A percentile compares a stretch with the other conserved stretches of the same genome.
phyloP scores from a whole-genome alignment of 2,888 invertebrate genomes.

The Abscondita cerata region DNA sequence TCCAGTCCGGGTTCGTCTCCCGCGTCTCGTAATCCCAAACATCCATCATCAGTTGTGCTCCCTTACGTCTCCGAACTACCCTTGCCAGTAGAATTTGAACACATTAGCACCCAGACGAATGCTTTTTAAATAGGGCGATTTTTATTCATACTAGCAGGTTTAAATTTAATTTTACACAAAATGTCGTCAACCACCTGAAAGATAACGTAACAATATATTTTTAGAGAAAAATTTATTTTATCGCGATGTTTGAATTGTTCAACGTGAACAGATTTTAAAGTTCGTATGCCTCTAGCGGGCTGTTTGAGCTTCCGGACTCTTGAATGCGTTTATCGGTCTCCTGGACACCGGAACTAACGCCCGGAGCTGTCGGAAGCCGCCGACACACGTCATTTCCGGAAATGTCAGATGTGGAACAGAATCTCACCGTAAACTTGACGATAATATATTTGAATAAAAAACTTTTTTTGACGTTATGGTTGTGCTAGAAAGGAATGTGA shows the following conservation, averaged over 20 bases:
- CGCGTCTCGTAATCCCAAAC: constrained; percentile 46
- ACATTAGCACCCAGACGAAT: constrained; percentile 35
- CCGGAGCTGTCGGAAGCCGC: constrained; percentile 59
- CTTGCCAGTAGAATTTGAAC: constrained; percentile 29
- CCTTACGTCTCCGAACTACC: constrained; percentile 27
- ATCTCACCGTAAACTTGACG: constrained; percentile 25
- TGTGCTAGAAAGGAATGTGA: constrained; percentile 22
- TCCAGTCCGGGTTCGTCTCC: constrained; percentile 42
- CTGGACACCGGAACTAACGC: constrained; percentile 58
- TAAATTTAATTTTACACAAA: constrained; percentile 13
- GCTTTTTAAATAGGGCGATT: constrained; percentile 35
- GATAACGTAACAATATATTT: constrained; percentile 9
- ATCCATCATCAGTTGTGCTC: constrained; percentile 44
- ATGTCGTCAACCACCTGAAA: constrained; percentile 1
- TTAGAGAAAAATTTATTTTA: constrained; percentile 12
- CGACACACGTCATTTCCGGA: constrained; percentile 61
- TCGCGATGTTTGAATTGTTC: constrained; percentile 20
- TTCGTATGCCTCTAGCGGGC: constrained; percentile 55
- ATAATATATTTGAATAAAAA: constrained; percentile 19
- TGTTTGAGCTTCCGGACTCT: constrained; percentile 57
- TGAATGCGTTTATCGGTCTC: constrained; percentile 57
- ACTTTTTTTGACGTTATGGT: not conserved
- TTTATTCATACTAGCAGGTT: constrained; percentile 29
- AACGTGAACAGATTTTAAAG: constrained; percentile 47
- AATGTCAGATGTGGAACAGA: constrained; percentile 55